Conservation (phyloP, 2,888 invertebrate genomes). For the Sminthurinus aureus region DNA sequence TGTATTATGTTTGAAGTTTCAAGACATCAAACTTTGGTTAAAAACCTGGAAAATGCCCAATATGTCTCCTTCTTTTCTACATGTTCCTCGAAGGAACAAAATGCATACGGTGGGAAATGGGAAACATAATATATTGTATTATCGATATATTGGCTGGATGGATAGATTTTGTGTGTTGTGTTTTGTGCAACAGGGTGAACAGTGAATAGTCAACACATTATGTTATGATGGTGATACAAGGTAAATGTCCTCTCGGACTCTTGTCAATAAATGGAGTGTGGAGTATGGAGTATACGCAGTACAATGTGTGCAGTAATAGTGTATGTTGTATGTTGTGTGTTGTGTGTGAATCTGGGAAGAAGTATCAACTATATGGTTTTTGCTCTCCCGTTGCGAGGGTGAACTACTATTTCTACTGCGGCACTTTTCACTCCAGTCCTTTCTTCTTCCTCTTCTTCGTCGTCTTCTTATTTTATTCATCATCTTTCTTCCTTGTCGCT, state of each 20-base stretch:
- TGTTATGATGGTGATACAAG: slow-evolving; percentile 6
- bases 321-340: background rate
- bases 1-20: no score
- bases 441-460: slow-evolving; percentile 32
- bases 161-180: no score
- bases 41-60: background rate
- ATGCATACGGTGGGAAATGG: background rate
- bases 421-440: slow-evolving; percentile 39
- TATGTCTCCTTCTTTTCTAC: background rate
- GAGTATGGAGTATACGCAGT: background rate
- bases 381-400: slow-evolving; percentile 49
- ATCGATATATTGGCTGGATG: background rate
- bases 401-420: slow-evolving; percentile 42
- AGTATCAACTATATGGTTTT: background rate
- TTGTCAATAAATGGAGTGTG: background rate
- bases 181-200: background rate
- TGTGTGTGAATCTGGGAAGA: background rate
- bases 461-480: slow-evolving; percentile 7
- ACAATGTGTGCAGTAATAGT: background rate
- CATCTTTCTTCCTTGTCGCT: background rate
- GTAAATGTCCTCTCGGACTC: slow-evolving; percentile 26
- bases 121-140: slow-evolving; percentile 15
- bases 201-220: background rate
- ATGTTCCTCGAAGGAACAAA: background rate
- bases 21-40: background rate